phyloP scores from a whole-genome alignment of 2,888 invertebrate species.

The Leptodirus hochenwartii region DNA sequence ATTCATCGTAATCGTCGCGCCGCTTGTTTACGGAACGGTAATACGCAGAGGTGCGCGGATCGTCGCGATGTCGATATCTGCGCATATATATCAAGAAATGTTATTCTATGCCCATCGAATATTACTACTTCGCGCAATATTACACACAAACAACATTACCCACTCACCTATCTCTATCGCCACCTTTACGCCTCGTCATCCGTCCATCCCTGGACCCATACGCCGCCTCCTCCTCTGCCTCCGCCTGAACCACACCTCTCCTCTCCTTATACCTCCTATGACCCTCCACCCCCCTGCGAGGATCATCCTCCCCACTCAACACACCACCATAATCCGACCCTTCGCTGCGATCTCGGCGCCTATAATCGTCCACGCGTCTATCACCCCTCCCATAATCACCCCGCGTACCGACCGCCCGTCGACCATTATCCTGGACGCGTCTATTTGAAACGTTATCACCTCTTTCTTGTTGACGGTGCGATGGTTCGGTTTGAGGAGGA shows the following conservation, averaged over 20 bases:
- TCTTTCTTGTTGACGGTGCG: too few species aligned
- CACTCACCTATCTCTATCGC: constrained; percentile 16
- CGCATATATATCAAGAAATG: too few species aligned
- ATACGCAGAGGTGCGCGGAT: constrained; percentile 46
- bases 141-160: constrained; percentile 14
- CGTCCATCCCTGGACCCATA: constrained; percentile 13
- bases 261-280: constrained; percentile 20
- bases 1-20: constrained; percentile 23
- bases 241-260: constrained; percentile 12
- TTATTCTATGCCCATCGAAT: too few species aligned
- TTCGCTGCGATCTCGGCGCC: constrained; percentile 6
- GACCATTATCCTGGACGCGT: too few species aligned
- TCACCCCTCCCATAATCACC: too few species aligned
- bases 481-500: too few species aligned
- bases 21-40: constrained; percentile 42
- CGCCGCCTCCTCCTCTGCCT: constrained; percentile 19
- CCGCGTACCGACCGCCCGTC: too few species aligned
- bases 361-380: constrained; percentile 4
- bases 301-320: constrained; percentile 22
- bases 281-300: constrained; percentile 23
- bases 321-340: constrained; percentile 16
- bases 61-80: constrained; percentile 30
- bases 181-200: constrained; percentile 15
- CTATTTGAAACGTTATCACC: too few species aligned
- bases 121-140: too few species aligned